phyloP scores from a whole-genome alignment of 2,888 invertebrate genomes.

The Folsomia candida region DNA sequence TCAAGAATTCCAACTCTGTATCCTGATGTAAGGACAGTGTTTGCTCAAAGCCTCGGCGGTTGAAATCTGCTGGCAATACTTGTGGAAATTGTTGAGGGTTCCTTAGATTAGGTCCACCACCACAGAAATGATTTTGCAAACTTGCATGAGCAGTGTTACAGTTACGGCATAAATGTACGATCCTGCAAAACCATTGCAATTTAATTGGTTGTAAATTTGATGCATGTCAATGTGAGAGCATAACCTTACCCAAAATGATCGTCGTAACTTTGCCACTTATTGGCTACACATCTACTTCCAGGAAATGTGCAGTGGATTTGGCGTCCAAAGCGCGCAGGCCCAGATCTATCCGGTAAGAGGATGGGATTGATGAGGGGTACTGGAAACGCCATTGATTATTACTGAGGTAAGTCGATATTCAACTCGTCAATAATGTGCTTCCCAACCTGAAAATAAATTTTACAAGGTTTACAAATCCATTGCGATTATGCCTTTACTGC shows the following conservation, averaged over 20 bases:
- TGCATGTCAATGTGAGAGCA: too few species aligned
- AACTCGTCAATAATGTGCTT: too few species aligned
- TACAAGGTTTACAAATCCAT: too few species aligned
- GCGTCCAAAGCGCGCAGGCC: not conserved
- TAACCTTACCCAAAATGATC: not conserved
- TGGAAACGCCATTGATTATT: not conserved
- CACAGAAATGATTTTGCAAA: not conserved
- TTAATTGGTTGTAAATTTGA: too few species aligned
- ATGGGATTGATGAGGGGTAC: not conserved
- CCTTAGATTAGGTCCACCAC: not conserved
- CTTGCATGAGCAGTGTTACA: not conserved
- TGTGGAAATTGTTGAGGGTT: too few species aligned
- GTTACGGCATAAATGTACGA: not conserved
- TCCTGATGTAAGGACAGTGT: not conserved
- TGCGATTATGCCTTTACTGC: too few species aligned
- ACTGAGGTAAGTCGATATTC: too few species aligned
- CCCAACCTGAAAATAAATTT: too few species aligned
- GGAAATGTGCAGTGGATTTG: not conserved
- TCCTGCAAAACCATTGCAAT: too few species aligned
- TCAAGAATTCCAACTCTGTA: not conserved
- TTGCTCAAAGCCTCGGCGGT: not conserved
- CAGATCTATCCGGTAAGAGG: not conserved
- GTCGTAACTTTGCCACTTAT: not conserved
- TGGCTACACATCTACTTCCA: not conserved
- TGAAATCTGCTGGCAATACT: not conserved